phyloP scores from a whole-genome alignment of 1,140 invertebrate species.

The Pogonognathellus flavescens region DNA sequence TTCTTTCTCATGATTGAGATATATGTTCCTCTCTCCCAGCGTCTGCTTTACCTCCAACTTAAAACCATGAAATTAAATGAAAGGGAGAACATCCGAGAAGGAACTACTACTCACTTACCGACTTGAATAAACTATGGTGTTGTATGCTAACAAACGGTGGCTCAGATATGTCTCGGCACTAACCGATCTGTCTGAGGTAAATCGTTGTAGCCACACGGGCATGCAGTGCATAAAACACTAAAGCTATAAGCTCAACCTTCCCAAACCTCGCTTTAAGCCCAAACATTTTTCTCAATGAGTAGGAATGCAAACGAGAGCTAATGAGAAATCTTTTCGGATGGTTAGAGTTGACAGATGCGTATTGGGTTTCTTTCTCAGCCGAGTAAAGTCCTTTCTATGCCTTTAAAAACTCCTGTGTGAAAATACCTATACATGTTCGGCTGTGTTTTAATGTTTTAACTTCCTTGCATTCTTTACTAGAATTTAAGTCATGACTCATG shows the following conservation, averaged over 20 bases:
- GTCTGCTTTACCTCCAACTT: slow-evolving; percentile 41
- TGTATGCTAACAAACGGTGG: too few relatives aligned
- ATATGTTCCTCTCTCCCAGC: slow-evolving; percentile 35
- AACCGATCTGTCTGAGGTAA: too few relatives aligned
- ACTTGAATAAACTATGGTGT: background rate
- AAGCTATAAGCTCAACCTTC: too few relatives aligned
- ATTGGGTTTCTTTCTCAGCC: slow-evolving; percentile 19
- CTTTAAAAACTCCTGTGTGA: background rate
- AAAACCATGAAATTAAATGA: slow-evolving; percentile 49
- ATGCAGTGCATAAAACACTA: too few relatives aligned
- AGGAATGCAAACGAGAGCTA: slow-evolving; percentile 50
- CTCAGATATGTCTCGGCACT: too few relatives aligned
- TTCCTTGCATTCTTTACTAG: background rate
- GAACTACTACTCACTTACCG: slow-evolving; percentile 7
- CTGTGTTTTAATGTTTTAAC: slow-evolving; percentile 28
- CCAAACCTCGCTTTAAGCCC: background rate
- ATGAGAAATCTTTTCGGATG: slow-evolving; percentile 48
- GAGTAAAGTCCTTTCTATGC: background rate
- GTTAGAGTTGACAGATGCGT: slow-evolving; percentile 48
- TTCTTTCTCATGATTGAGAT: slow-evolving; percentile 36
- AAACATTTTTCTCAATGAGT: slow-evolving; percentile 38
- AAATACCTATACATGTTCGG: background rate
- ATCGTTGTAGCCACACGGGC: too few relatives aligned
- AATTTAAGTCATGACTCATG: background rate
- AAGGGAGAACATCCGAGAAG: slow-evolving; percentile 37